Evolutionary conservation across 2,888 invertebrate genomes (phyloP), one percentile per base, ranked within the genome.

Genomic region (Conops quadrifasciatus): DNA sequence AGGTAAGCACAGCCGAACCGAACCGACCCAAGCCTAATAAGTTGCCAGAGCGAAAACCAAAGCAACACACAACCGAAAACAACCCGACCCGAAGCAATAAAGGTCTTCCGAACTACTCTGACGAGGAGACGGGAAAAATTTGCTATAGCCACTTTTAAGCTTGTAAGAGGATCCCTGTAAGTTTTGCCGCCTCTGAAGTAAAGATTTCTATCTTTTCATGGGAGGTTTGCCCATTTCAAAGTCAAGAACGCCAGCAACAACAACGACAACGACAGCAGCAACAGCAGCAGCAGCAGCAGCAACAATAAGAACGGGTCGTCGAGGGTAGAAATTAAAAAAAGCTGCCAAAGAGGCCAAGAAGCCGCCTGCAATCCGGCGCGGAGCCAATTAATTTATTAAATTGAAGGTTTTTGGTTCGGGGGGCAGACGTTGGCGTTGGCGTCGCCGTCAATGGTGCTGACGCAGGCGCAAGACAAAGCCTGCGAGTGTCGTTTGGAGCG

Each of bases 301-400:
- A 59, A 19, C 49, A 65, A 62, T 13, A 58, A 26, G 9, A 49
- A 67, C 56, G 70, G 71, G 73, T 71, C 67, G 71, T 68, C 67
- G 72, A 49, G 68, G 47, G 60, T 68, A 49, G 51, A 68, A 68
- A 68, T 68, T 68, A 68, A 68, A 68, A 49, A 51, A 68, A 62
- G 62, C 36, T 24, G 51, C 60, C 21, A 28, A 36, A 15, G 19
- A 45, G 28, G 28, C n/a, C 56, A 67, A 56, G 19, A 67, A 58
- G 28, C 19, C 67, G 47, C 58, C 73, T 71, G 69, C 72, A 74
- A 80, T 75, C 76, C 78, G 76, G 75, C 78, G 77, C 80, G 78
- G 81, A 83, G 83, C 84, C 83, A 83, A 83, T 83, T 83, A 84
- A 83, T 83, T 83, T 84, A 84, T 84, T 83, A 83, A 84, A 84